Evolutionary conservation across 2,797 vertebrate species (phyloP).

Genomic region (Delichon dasypus): DNA sequence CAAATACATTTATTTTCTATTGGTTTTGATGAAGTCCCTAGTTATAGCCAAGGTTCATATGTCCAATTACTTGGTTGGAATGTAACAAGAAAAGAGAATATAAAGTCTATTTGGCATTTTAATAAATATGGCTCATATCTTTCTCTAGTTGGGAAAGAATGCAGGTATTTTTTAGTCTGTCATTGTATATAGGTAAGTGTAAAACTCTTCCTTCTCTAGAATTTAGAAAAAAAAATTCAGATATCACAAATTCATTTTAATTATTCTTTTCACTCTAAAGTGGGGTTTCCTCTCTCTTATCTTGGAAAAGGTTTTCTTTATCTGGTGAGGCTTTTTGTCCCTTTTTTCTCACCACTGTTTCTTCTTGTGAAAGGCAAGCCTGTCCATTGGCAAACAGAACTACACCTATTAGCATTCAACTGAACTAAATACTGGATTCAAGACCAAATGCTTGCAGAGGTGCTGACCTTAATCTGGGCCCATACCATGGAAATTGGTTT

Average conservation of each 20-base stretch:
- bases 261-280: background rate
- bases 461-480: background rate
- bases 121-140: background rate
- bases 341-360: background rate
- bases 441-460: background rate
- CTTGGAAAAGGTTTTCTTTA: background rate
- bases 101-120: background rate
- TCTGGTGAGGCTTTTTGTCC: accelerated
- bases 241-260: background rate
- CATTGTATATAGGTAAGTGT: background rate
- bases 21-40: background rate
- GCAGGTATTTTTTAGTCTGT: background rate
- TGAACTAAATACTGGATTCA: background rate
- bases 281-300: background rate
- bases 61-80: background rate
- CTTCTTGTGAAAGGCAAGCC: background rate
- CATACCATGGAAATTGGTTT: background rate
- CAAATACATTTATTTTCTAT: background rate
- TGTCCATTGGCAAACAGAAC: background rate
- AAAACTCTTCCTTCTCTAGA: background rate
- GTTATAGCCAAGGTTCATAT: background rate
- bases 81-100: background rate
- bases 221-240: background rate
- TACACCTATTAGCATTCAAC: background rate
- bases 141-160: background rate